Evolutionary conservation across 2,888 invertebrate genomes (phyloP), one percentile per base, ranked within the genome.

Genomic region (Heliothis peltigera): DNA sequence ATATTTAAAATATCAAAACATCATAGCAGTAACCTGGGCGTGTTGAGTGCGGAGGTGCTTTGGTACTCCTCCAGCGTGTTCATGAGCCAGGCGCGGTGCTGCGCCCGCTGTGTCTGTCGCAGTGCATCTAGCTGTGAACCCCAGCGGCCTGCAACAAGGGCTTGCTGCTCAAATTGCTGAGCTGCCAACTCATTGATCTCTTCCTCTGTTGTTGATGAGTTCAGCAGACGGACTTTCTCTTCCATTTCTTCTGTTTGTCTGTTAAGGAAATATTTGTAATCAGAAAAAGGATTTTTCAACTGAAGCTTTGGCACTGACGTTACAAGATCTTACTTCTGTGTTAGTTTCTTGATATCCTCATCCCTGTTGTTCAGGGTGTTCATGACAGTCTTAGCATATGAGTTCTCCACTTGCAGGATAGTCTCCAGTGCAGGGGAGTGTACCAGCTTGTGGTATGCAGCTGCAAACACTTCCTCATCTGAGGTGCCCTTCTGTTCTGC

Each of bases 181-280:
- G 97, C 96, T 0, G 98, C 97, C 72, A 99, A 95, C 75, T 97
- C 96, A 88, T 98, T 99, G 57, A 99, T 98, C 84, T 98, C 96
- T 65, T 96, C 96, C 88, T 98, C 98, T 0, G 98, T 98, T 47
- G 97, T 97, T 6, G 96, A 96, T 44, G 96, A 93, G 84, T 98
- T 98, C 52, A 98, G 93, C 57, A 97, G 96, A 74, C 97, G 97
- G 48, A 99, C 96, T 57, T 98, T 98, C 44, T 96, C 95, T 78
- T 98, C 97, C 98, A 99, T 98, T 95, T 99, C 99, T 81, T 97
- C 96, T 44, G 97, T 97, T 95, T 98, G 98, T 57, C 97, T 97
- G 79, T 18, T 12, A 48, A 8, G 5, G 25, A 6, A 12, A 32
- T 32, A 32, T 32, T 32, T 46, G 5, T n/a, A 17, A 8, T 32